phyloP scores from a whole-genome alignment of 2,797 vertebrate genomes.

The Prionace glauca region DNA sequence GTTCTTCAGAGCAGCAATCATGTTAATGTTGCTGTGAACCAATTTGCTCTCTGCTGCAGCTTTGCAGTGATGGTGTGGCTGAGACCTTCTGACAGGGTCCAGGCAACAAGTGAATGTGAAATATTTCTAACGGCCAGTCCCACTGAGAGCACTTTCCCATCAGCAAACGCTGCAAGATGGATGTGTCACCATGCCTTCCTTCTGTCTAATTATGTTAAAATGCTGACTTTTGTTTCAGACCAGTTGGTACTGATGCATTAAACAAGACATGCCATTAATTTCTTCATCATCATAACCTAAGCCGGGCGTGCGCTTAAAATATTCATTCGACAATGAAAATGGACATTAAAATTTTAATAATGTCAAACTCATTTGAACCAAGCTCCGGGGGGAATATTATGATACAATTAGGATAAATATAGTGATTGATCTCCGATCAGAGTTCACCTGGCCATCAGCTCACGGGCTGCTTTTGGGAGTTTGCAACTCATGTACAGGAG shows the following conservation, averaged over 20 bases:
- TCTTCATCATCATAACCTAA: slow-evolving; percentile 86
- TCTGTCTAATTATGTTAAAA: slow-evolving; percentile 27
- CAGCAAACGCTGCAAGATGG: not conserved
- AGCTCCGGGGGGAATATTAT: slow-evolving; percentile 68
- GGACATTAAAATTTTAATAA: slow-evolving; percentile 80
- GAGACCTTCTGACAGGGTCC: not conserved
- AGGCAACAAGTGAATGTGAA: not conserved
- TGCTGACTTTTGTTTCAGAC: slow-evolving; percentile 10
- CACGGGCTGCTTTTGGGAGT: not conserved
- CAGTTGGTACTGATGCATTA: slow-evolving; percentile 61
- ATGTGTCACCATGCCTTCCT: slow-evolving; percentile 16
- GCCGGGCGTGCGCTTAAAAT: slow-evolving; percentile 76
- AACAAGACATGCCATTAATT: slow-evolving; percentile 82
- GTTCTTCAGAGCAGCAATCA: not conserved
- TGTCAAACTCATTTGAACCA: slow-evolving; percentile 75
- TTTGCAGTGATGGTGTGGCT: not conserved
- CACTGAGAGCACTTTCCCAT: not conserved
- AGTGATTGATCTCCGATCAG: slow-evolving; percentile 62
- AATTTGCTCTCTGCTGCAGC: not conserved
- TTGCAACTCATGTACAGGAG: not conserved
- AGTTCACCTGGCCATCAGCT: slow-evolving; percentile 59
- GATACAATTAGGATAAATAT: slow-evolving; percentile 75
- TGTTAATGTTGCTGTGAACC: not conserved
- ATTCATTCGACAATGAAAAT: slow-evolving; percentile 79
- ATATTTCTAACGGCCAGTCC: not conserved